These are phyloP conservation scores for Apaloderma vittatum DNA, from an alignment of 2,113 vertebrate genomes.

Conservation along the genomic window DNA sequence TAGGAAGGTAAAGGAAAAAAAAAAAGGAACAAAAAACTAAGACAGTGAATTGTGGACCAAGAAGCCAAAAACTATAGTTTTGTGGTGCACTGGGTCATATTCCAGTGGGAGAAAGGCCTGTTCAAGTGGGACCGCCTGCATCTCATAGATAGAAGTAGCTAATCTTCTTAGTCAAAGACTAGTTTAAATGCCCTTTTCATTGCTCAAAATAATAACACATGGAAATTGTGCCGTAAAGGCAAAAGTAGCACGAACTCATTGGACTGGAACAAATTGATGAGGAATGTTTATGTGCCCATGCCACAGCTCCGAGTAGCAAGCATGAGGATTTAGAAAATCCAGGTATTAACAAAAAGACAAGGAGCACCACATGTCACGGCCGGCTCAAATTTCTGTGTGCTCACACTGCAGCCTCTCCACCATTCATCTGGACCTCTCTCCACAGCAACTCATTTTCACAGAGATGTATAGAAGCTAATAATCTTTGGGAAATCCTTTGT, in stretches of 20 bases:
- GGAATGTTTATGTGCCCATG: neutral
- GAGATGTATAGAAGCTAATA: neutral
- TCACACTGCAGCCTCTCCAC: neutral
- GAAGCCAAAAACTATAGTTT: neutral
- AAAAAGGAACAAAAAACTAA: rapidly evolving
- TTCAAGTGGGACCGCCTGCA: slow-evolving; percentile 1
- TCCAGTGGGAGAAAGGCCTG: neutral
- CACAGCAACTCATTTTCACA: neutral
- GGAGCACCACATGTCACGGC: rapidly evolving
- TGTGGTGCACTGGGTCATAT: neutral
- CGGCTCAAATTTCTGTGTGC: neutral
- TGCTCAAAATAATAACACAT: slow-evolving; percentile 26
- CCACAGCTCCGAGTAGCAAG: neutral
- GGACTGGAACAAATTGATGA: neutral
- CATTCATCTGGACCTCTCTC: neutral
- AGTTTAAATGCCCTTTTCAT: slow-evolving; percentile 36
- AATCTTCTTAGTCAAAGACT: slow-evolving; percentile 61
- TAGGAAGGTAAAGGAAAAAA: neutral
- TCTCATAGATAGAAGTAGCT: slow-evolving; percentile 39
- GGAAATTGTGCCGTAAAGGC: slow-evolving; percentile 29
- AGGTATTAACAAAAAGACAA: neutral
- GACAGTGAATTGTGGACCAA: neutral
- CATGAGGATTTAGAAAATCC: neutral
- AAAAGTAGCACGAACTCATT: slow-evolving; percentile 30
- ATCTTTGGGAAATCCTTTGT: neutral